These are phyloP conservation scores for Caenorhabditis afra DNA, from an alignment of 2,888 invertebrate species.

Conservation along the genomic window DNA sequence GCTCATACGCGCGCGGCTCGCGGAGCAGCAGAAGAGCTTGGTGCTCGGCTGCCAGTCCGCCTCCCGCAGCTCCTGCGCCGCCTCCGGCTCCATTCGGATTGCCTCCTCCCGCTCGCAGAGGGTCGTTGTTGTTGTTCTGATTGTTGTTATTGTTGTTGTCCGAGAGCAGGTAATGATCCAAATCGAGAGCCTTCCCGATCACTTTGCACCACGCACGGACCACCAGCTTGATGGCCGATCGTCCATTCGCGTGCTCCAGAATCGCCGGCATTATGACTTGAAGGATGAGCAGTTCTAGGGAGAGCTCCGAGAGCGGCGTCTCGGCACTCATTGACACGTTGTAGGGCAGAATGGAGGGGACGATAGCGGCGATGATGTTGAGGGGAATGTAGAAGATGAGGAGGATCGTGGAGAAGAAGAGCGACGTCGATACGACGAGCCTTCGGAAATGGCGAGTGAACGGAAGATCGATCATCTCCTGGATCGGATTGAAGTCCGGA, in stretches of 20 bases:
- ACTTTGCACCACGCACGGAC: slow-evolving; percentile 84
- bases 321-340: slow-evolving; percentile 87
- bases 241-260: slow-evolving; percentile 95
- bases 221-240: slow-evolving; percentile 90
- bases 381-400: slow-evolving; percentile 97
- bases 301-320: slow-evolving; percentile 90
- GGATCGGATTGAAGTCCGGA: slow-evolving; percentile 98
- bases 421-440: slow-evolving; percentile 89
- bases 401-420: slow-evolving; percentile 94
- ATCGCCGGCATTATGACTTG: slow-evolving; percentile 93
- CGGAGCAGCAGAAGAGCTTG: slow-evolving; percentile 88
- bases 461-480: slow-evolving; percentile 97
- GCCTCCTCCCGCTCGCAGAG: background rate
- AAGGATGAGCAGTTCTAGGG: slow-evolving; percentile 89
- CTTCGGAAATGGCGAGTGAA: slow-evolving; percentile 92
- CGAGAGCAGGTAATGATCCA: slow-evolving; percentile 68
- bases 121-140: slow-evolving; percentile 34
- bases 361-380: slow-evolving; percentile 87
- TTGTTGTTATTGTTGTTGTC: slow-evolving; percentile 46
- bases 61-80: slow-evolving; percentile 35
- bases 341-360: slow-evolving; percentile 94
- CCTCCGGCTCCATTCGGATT: slow-evolving; percentile 8
- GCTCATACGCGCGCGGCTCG: slow-evolving; percentile 87
- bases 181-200: slow-evolving; percentile 80
- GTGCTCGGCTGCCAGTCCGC: slow-evolving; percentile 71